Evolutionary conservation across 1,140 invertebrate genomes (phyloP).

Genomic region (Caenorhabditis inopinata): DNA sequence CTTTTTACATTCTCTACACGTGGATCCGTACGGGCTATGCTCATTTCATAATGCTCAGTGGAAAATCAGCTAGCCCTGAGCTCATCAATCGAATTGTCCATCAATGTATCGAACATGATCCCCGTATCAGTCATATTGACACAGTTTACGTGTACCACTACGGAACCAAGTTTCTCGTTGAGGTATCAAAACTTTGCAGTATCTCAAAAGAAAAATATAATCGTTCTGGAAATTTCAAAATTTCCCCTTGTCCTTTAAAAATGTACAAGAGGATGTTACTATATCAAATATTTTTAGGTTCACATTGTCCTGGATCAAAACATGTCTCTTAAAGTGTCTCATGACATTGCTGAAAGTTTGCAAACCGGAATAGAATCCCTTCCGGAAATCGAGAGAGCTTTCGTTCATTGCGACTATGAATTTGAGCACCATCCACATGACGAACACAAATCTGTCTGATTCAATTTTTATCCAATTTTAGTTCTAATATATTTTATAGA

Average conservation of each 20-base stretch:
- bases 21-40: constrained; percentile 61
- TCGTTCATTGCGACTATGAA: constrained; percentile 47
- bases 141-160: constrained; percentile 50
- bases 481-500: too few relatives aligned
- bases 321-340: constrained; percentile 45
- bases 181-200: too few relatives aligned
- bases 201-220: too few relatives aligned
- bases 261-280: too few relatives aligned
- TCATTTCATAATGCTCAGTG: constrained; percentile 58
- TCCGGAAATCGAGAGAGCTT: constrained; percentile 47
- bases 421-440: constrained; percentile 43
- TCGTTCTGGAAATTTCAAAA: background rate
- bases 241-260: too few relatives aligned
- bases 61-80: constrained; percentile 54
- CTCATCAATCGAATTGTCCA: constrained; percentile 52
- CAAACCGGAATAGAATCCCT: constrained; percentile 49
- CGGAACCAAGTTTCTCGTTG: constrained; percentile 46
- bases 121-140: constrained; percentile 43
- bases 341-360: constrained; percentile 47
- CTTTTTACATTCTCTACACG: constrained; percentile 66
- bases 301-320: constrained; percentile 48
- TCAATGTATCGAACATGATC: constrained; percentile 51
- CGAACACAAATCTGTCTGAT: constrained; percentile 46
- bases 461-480: too few relatives aligned
- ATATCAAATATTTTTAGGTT: constrained; percentile 29